Conservation (phyloP, 2,797 vertebrate genomes). For the Hyperoplus lanceolatus region DNA sequence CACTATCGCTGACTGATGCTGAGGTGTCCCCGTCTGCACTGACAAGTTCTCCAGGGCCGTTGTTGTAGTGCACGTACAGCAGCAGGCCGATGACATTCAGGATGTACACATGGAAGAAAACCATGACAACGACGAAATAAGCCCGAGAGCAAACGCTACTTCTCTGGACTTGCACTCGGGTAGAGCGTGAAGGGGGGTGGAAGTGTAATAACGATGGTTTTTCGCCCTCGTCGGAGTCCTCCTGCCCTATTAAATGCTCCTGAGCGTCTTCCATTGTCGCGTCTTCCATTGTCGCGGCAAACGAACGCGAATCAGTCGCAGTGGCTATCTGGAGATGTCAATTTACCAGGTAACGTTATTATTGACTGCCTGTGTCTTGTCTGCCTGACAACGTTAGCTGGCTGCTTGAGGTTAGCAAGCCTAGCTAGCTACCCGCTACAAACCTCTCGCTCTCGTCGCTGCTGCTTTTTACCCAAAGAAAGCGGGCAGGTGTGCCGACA, state of each 20-base stretch:
- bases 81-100: conserved; percentile 93
- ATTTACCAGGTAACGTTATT: background rate
- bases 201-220: conserved; percentile 47
- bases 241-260: conserved; percentile 56
- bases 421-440: conserved; percentile 11
- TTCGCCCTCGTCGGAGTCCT: conserved; percentile 45
- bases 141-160: conserved; percentile 93
- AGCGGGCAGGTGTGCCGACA: background rate
- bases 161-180: conserved; percentile 83
- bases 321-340: background rate
- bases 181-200: conserved; percentile 46
- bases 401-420: conserved; percentile 29
- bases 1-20: conserved; percentile 33
- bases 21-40: conserved; percentile 39
- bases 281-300: background rate
- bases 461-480: conserved; percentile 8
- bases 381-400: background rate
- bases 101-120: conserved; percentile 95
- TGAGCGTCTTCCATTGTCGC: conserved; percentile 66
- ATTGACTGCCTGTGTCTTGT: background rate
- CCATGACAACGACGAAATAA: conserved; percentile 96
- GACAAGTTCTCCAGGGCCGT: conserved; percentile 80
- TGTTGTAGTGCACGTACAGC: conserved; percentile 95
- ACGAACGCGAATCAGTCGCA: background rate
- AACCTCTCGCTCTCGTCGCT: conserved; percentile 11